These are phyloP conservation scores for Argyresthia goedartella DNA, from an alignment of 2,888 invertebrate genomes.

Conservation along the genomic window DNA sequence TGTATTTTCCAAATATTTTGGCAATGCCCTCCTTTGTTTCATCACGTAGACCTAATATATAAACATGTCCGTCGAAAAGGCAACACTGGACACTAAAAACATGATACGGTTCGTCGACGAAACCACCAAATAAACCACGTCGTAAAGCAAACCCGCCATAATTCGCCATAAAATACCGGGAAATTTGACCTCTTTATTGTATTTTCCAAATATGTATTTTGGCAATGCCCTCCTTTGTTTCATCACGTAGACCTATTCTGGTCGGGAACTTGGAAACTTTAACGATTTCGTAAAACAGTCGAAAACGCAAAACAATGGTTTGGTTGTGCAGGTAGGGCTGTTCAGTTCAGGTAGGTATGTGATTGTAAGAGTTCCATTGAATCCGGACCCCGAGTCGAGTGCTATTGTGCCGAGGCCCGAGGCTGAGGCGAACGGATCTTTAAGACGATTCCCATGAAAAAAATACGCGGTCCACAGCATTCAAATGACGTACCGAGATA, in stretches of 20 bases:
- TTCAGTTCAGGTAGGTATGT: no score
- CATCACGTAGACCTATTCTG: conserved; percentile 25
- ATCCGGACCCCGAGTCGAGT: no score
- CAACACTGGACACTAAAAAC: no score
- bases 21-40: conserved; percentile 23
- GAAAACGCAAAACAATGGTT: conserved; percentile 3
- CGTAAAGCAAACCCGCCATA: no score
- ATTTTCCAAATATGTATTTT: conserved; percentile 12
- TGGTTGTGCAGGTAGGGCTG: conserved; percentile 12
- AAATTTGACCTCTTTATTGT: no score
- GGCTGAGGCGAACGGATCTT: conserved; percentile 19
- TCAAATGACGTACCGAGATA: conserved; percentile 21
- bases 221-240: conserved; percentile 22
- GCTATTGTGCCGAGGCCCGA: no score
- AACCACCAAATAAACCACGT: no score
- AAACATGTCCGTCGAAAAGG: no score
- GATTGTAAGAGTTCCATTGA: no score
- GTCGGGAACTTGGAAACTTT: not conserved
- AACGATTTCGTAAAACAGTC: conserved; percentile 3
- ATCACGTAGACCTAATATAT: conserved; percentile 30
- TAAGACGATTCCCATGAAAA: conserved; percentile 53
- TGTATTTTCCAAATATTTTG: conserved; percentile 12
- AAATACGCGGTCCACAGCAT: conserved; percentile 33
- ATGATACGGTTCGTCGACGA: no score
- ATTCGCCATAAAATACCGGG: no score